Conservation (phyloP, 2,888 invertebrate genomes). For the Homarus gammarus region DNA sequence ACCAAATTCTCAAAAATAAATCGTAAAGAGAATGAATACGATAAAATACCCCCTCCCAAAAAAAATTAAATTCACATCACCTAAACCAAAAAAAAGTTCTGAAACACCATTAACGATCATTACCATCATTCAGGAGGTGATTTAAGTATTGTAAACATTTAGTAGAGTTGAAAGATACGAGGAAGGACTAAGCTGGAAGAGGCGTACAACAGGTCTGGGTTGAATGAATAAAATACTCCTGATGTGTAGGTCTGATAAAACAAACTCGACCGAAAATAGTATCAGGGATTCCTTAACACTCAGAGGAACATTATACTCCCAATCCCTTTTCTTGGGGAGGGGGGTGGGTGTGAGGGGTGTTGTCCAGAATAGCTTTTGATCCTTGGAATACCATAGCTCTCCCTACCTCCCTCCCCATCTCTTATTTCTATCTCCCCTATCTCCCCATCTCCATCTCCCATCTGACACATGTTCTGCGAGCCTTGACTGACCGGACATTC, state of each 20-base stretch:
- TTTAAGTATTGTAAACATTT: neutral
- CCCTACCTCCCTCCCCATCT: neutral
- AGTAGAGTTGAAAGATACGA: neutral
- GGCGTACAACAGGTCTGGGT: too few relatives aligned
- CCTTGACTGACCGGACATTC: conserved; percentile 1
- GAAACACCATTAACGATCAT: neutral
- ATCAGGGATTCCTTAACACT: conserved; percentile 16
- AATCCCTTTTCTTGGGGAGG: conserved; percentile 8
- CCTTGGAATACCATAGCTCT: neutral
- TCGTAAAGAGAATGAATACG: too few relatives aligned
- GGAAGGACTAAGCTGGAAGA: neutral
- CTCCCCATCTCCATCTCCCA: neutral
- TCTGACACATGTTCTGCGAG: conserved; percentile 29
- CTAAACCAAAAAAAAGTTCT: neutral
- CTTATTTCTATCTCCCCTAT: neutral
- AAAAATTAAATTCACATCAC: too few relatives aligned
- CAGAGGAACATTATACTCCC: conserved; percentile 7
- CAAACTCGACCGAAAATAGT: neutral
- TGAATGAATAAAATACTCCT: neutral
- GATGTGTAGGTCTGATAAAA: neutral
- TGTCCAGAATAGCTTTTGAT: neutral
- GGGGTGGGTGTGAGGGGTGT: too few relatives aligned
- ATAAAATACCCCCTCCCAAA: too few relatives aligned
- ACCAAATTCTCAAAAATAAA: too few relatives aligned
- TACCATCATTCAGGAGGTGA: neutral